Conservation (phyloP, 2,888 invertebrate species). For the Diploptera punctata region DNA sequence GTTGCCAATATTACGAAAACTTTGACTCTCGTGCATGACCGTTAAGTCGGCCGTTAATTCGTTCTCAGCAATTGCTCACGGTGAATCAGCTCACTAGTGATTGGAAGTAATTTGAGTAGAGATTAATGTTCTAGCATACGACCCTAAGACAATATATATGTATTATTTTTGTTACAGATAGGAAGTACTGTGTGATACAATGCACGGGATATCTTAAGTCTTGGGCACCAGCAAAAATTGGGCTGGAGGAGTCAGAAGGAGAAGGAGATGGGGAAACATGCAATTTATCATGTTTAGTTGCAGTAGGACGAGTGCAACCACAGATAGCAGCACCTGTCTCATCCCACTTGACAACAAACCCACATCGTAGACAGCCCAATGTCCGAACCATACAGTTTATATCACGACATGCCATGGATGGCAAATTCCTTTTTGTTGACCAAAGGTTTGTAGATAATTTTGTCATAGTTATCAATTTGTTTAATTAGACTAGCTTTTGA, state of each 20-base stretch:
- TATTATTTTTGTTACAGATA: conserved; percentile 60
- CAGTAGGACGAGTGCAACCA: conserved; percentile 79
- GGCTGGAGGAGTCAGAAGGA: conserved; percentile 70
- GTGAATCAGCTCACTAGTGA: no score
- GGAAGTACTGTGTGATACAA: conserved; percentile 88
- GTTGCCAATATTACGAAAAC: no score
- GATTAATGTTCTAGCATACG: no score
- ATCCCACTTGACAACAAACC: conserved; percentile 41
- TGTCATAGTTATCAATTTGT: no score
- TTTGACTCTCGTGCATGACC: no score
- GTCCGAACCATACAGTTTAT: conserved; percentile 75
- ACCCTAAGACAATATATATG: no score
- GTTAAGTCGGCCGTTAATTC: no score
- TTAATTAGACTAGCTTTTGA: no score
- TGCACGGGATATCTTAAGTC: conserved; percentile 94
- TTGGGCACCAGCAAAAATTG: conserved; percentile 83
- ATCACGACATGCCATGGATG: conserved; percentile 87
- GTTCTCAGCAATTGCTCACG: no score
- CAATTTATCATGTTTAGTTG: conserved; percentile 86
- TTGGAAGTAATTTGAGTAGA: no score
- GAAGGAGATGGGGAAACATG: conserved; percentile 62
- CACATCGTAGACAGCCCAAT: conserved; percentile 56
- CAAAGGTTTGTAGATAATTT: conserved; percentile 84
- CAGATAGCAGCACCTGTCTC: conserved; percentile 54
- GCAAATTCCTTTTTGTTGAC: conserved; percentile 92